These are phyloP conservation scores for Syrphus vitripennis DNA, from an alignment of 2,888 invertebrate genomes.

Conservation along the genomic window DNA sequence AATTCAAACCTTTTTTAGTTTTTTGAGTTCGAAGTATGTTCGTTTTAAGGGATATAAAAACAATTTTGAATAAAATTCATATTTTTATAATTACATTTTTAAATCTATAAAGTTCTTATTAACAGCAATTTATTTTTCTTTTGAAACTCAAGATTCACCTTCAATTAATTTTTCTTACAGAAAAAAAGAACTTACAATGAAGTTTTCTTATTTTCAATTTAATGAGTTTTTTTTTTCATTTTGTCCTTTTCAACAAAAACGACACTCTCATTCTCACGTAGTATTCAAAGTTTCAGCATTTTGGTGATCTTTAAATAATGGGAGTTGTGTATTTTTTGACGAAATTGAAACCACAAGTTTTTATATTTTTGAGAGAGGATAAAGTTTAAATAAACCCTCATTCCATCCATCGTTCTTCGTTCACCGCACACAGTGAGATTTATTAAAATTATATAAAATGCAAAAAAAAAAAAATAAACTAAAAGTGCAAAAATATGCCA, in stretches of 20 bases:
- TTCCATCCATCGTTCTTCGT: neutral
- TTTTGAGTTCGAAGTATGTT: no score
- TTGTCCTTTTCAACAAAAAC: neutral
- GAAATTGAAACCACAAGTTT: slow-evolving; percentile 41
- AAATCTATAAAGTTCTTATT: no score
- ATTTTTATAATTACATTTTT: no score
- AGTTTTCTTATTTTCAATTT: neutral
- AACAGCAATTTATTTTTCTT: no score
- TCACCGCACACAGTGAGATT: slow-evolving; percentile 6
- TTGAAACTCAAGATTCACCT: neutral
- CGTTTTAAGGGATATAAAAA: no score
- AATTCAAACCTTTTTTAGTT: no score
- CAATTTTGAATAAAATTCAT: no score
- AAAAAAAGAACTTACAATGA: neutral
- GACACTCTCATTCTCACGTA: neutral
- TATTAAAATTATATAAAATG: no score
- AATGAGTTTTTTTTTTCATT: neutral
- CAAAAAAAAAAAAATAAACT: slow-evolving; percentile 22
- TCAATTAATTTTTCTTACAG: neutral
- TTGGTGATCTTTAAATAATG: neutral
- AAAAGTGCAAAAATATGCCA: slow-evolving; percentile 62
- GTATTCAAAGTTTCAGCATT: neutral
- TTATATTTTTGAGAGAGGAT: slow-evolving; percentile 12
- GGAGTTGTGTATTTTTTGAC: slow-evolving; percentile 14
- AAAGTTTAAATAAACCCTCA: slow-evolving; percentile 24